These are phyloP conservation scores for Scaptomyza pallida DNA, from an alignment of 1,140 invertebrate species.

Conservation along the genomic window DNA sequence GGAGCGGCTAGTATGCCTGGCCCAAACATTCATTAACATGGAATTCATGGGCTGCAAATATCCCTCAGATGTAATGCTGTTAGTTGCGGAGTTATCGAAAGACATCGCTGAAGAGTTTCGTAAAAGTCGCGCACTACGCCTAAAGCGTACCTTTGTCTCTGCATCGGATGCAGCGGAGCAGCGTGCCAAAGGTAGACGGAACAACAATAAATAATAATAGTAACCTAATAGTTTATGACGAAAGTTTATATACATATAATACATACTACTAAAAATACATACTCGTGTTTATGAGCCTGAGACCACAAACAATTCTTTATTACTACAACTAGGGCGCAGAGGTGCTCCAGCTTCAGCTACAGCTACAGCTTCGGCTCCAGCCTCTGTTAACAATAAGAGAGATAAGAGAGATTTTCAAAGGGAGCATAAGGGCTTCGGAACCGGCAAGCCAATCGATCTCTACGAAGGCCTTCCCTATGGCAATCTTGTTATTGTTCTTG, in stretches of 20 bases:
- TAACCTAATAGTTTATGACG: too few relatives aligned
- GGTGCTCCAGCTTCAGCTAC: conserved; percentile 6
- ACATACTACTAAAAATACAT: conserved; percentile 56
- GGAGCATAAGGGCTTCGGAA: conserved; percentile 54
- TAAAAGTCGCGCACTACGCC: conserved; percentile 87
- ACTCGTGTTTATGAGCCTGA: conserved; percentile 47
- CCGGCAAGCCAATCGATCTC: conserved; percentile 58
- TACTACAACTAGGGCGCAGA: conserved; percentile 65
- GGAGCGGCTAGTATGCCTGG: conserved; percentile 91
- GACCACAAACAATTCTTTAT: conserved; percentile 45
- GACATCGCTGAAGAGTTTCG: conserved; percentile 89
- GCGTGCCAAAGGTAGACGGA: conserved; percentile 87
- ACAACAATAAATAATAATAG: conserved; percentile 52
- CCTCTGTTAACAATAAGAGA: background rate
- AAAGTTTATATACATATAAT: conserved; percentile 32
- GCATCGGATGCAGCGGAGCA: conserved; percentile 91
- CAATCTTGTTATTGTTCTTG: conserved; percentile 51
- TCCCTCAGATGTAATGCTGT: conserved; percentile 90
- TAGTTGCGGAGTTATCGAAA: conserved; percentile 89
- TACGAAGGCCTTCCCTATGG: conserved; percentile 60
- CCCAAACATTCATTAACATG: conserved; percentile 92
- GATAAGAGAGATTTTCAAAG: conserved; percentile 12
- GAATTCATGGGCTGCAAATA: conserved; percentile 94
- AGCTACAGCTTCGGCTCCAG: background rate
- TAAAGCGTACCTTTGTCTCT: conserved; percentile 90